Percentiles rank a stretch among this genome's conserved stretches.
These are phyloP conservation scores for Nephrocerus scutellatus DNA, from an alignment of 2,888 invertebrate genomes.

Conservation along the genomic window DNA sequence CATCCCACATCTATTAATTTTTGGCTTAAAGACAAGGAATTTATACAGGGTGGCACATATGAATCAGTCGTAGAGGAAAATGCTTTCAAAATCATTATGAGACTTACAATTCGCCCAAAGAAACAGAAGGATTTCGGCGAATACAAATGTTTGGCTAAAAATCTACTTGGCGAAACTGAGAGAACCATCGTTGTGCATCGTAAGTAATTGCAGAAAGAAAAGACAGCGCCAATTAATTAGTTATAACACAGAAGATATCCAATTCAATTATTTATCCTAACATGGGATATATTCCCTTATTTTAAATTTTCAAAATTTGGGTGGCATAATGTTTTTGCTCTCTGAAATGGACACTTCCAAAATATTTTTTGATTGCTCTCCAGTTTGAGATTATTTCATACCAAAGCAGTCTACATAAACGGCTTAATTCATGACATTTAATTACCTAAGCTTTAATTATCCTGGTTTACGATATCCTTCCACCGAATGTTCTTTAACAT, in stretches of 20 bases:
- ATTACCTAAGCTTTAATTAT: no score
- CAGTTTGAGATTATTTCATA: no score
- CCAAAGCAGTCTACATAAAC: no score
- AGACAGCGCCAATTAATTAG: neutral
- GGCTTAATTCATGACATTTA: no score
- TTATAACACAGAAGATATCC: neutral
- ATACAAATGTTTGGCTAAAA: slow-evolving; percentile 75
- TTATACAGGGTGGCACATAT: slow-evolving; percentile 42
- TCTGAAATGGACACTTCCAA: no score
- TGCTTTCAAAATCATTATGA: slow-evolving; percentile 69
- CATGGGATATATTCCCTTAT: neutral
- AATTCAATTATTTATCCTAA: neutral
- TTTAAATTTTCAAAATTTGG: no score
- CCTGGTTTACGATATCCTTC: no score
- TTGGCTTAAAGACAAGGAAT: slow-evolving; percentile 44
- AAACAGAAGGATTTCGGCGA: slow-evolving; percentile 64
- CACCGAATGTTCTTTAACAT: no score
- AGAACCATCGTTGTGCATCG: slow-evolving; percentile 38
- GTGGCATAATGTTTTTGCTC: no score
- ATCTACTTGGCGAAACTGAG: slow-evolving; percentile 62
- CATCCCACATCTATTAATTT: slow-evolving; percentile 45
- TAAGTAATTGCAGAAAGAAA: slow-evolving; percentile 23
- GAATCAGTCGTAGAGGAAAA: slow-evolving; percentile 58
- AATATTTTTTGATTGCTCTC: no score
- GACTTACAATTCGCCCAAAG: slow-evolving; percentile 61